Evolutionary conservation across 2,113 vertebrate species (phyloP), one percentile per base, ranked within the genome.

Genomic region (Neodontobutis hainanensis): DNA sequence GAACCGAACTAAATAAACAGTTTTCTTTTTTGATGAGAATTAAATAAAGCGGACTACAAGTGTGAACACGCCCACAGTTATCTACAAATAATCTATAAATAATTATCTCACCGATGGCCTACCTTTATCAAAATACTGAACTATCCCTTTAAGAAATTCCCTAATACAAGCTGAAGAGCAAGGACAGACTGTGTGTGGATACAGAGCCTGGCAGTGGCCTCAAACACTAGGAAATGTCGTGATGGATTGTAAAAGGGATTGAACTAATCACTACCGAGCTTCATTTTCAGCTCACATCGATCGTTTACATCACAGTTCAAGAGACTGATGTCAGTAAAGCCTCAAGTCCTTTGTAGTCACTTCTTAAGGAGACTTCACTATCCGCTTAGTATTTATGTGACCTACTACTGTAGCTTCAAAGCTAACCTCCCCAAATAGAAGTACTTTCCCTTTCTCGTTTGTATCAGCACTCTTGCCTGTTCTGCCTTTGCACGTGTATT

Each of bases 351-450:
- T 11, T 65, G 53, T 12, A 32, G 67, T 58, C 32, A 11, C 19
- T 14, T 32, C 4, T 56, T 55, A 44, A 6, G 8, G 34, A 61
- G 65, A 36, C 55, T 72, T 74, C 60, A 61, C 51, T 44, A 35
- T 53, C 34, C 78, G 61, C 5, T 43, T 61, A 71, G 62, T 66
- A 61, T 69, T 48, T 15, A 52, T 62, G 77, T 77, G 70, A 77
- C 68, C 70, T 49, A 75, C 72, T 81, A 80, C 85, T 84, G 78
- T 75, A 70, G 59, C 77, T 68, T 14, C 66, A n/a, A 16, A 42
- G 59, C 78, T 27, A 40, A 49, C 16, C 11, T 60, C 19, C 19
- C 19, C 19, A 27, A 27, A 56, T 66, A 11, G 42, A 49, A 60
- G 15, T 16, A 42, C 12, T 32, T 42, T 48, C 8, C 50, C 47